Evolutionary conservation across 2,797 vertebrate genomes (phyloP).

Genomic region (Darevskia mixta): DNA sequence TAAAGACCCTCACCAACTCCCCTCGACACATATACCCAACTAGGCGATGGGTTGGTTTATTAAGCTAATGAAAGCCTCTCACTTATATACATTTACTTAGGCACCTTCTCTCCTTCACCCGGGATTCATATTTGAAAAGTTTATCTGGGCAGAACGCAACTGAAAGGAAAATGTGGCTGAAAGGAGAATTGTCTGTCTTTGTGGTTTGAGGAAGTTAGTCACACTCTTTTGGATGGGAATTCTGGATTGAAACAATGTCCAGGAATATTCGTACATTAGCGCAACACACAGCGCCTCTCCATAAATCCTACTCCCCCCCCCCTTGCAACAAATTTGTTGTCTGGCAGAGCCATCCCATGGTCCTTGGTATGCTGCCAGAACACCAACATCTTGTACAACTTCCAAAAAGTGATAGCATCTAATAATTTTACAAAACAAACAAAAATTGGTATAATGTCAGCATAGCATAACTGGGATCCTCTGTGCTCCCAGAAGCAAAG

Average conservation of each 20-base stretch:
- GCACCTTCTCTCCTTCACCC: neutral
- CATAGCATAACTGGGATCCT: neutral
- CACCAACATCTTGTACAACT: no score
- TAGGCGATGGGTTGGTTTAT: slow-evolving; percentile 71
- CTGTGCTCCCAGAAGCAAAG: neutral
- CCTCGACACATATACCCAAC: slow-evolving; percentile 63
- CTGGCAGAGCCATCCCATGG: neutral
- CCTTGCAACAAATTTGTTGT: neutral
- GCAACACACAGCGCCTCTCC: neutral
- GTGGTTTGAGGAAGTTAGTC: slow-evolving; percentile 71
- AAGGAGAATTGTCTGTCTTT: slow-evolving; percentile 48
- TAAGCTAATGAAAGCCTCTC: slow-evolving; percentile 70
- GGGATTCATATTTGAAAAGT: slow-evolving; percentile 47
- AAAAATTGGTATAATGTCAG: neutral
- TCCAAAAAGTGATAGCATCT: no score
- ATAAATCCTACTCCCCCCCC: neutral
- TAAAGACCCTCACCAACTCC: slow-evolving; percentile 68
- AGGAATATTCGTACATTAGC: neutral
- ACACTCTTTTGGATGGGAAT: slow-evolving; percentile 71
- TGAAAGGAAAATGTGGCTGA: slow-evolving; percentile 71
- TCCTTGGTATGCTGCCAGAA: neutral
- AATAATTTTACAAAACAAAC: neutral
- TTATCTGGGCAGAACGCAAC: slow-evolving; percentile 59
- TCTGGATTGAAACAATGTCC: slow-evolving; percentile 25
- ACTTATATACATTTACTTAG: slow-evolving; percentile 36